These are phyloP conservation scores for Pocota personata DNA, from an alignment of 2,888 invertebrate genomes.

Conservation along the genomic window DNA sequence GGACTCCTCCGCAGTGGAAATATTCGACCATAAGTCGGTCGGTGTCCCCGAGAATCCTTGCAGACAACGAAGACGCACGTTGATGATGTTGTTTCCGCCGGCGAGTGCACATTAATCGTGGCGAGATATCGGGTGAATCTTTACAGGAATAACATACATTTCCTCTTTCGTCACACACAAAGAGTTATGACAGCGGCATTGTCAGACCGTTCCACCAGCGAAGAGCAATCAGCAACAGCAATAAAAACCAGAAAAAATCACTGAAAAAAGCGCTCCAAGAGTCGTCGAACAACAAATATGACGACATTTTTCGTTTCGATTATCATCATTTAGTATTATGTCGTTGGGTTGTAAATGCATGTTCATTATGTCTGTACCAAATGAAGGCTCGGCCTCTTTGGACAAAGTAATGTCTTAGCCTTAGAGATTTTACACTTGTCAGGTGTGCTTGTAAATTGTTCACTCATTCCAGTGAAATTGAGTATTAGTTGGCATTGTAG, in stretches of 20 bases:
- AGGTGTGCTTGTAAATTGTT: background rate
- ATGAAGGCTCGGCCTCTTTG: slow-evolving; percentile 45
- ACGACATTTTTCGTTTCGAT: slow-evolving; percentile 73
- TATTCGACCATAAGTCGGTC: slow-evolving; percentile 48
- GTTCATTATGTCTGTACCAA: slow-evolving; percentile 69
- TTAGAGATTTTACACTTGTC: slow-evolving; percentile 45
- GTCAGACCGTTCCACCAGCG: slow-evolving; percentile 51
- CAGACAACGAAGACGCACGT: slow-evolving; percentile 37
- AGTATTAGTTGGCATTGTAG: no score
- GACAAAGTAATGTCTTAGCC: slow-evolving; percentile 43
- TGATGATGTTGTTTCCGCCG: slow-evolving; percentile 73
- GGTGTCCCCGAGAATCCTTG: slow-evolving; percentile 45
- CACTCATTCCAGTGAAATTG: no score
- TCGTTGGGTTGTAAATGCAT: slow-evolving; percentile 72
- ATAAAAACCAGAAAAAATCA: slow-evolving; percentile 57
- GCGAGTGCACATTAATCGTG: slow-evolving; percentile 69
- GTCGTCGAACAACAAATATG: slow-evolving; percentile 72
- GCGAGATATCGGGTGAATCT: slow-evolving; percentile 72
- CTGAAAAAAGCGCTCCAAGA: slow-evolving; percentile 24
- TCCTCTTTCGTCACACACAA: slow-evolving; percentile 71
- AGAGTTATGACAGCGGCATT: slow-evolving; percentile 73
- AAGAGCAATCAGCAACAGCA: slow-evolving; percentile 56
- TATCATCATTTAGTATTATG: slow-evolving; percentile 73
- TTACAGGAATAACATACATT: slow-evolving; percentile 70
- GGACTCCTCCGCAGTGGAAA: slow-evolving; percentile 55